Base-by-base conservation (phyloP, 2,113 vertebrate species). In the Dermatemys mawii region DNA sequence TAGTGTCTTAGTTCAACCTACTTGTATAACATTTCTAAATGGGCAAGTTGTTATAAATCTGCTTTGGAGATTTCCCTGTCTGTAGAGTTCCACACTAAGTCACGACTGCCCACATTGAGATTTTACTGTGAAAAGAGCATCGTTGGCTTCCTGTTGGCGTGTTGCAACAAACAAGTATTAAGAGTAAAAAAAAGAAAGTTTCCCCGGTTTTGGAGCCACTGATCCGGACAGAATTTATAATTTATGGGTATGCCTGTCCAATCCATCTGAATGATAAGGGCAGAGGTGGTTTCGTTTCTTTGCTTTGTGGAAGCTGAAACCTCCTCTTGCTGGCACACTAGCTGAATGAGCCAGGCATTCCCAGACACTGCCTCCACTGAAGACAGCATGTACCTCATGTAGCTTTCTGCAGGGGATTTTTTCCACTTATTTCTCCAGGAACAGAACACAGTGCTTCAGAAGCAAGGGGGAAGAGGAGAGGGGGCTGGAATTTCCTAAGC, bases 371-470 rank as follows among this genome's bases (percentile, higher is more conserved):
- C 0, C 53, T 78, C 41, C 3, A 48, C 3, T 32, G 12, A 5
- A 32, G 32, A 57, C 21, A 16, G 26, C 4, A 35, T 0, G 0
- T 24, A 19, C 46, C 8, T 46, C n/a, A n/a, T 46, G 46, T 46
- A 70, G 63, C 41, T 76, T 46, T 76, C 41, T 76, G 73, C 24
- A 76, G 41, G 24, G 41, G 73, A 46, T 14, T 46, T 76, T 46
- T 46, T 46, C 11, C 41, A 44, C 44, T 44, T 76, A 76, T 7
- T 76, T 76, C 46, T 76, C 22, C 73, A 76, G 73, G 44, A 76
- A 46, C 44, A 46, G 41, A 46, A 24, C 26, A 13, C 41, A 44
- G 13, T 76, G 26, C 26, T 76, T 27, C 24, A 8, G 73, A 76
- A 76, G 41, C 17, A 38, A n/a, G 35, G 63, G 5, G 19, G 2